Evolutionary conservation across 2,888 invertebrate genomes (phyloP), one percentile per base, ranked within the genome.

Genomic region (Drosophila suboccidentalis): DNA sequence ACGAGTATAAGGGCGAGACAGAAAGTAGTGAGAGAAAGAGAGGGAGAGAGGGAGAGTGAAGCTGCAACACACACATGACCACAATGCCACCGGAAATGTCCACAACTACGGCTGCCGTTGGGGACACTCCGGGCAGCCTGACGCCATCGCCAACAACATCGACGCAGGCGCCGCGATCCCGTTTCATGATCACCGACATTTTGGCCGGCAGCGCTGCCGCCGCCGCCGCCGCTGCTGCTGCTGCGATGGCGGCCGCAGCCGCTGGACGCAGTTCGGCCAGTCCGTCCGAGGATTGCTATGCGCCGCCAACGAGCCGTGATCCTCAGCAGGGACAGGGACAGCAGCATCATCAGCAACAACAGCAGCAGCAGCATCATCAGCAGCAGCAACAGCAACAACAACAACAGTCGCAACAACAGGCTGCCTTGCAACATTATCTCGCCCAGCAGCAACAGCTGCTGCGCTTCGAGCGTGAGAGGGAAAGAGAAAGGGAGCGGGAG

Each of bases 121-220:
- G 87, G 72, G 77, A 80, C 76, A 82, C 88, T 66, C 80, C 89
- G 77, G 77, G 77, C 65, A 80, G 78, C 61, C 84, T 84, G 29
- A 76, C 73, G 59, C 68, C 82, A 36, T 68, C 75, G 46, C 66
- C 81, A 26, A 46, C 82, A 43, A 70, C 84, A 38, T 70, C 83
- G 72, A 76, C 92, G 80, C 89, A 84, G 72, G 95, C 95, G 78
- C 95, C 95, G 55, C 94, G 97, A 84, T 96, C 97, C 71, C 94
- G 97, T 80, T 97, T 97, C 93, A 97, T 97, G 97, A 97, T 97
- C 93, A 97, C 97, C 84, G 97, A 97, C 92, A 97, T 97, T 90
- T 94, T 97, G 80, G 95, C 95, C 57, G 94, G 94, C 55, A 94
- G 94, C 60, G 93, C 93, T 13, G 93, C 92, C 78, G 90, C 95